A percentile compares a stretch with the other conserved stretches of the same genome.
These are phyloP conservation scores for Eristalis pertinax DNA, from an alignment of 2,888 invertebrate genomes.

Conservation along the genomic window DNA sequence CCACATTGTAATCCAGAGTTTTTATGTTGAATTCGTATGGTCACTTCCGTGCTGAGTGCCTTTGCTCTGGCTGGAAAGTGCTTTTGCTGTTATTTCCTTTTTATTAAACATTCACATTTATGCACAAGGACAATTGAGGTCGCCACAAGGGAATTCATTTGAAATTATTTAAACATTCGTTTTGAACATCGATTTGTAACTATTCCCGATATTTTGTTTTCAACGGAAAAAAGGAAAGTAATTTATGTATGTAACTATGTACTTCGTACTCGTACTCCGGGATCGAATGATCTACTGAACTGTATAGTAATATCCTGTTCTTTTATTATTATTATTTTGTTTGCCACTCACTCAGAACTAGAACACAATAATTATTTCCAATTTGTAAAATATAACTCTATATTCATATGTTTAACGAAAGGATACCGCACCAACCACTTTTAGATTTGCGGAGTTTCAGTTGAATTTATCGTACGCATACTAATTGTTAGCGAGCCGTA, in stretches of 20 bases:
- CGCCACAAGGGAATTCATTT: conserved; percentile 57
- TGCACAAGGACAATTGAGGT: conserved; percentile 47
- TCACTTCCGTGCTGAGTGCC: conserved; percentile 66
- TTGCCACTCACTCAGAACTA: conserved; percentile 23
- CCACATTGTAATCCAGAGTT: conserved; percentile 78
- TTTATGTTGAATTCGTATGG: conserved; percentile 64
- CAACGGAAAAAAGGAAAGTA: conserved; percentile 5
- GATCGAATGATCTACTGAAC: conserved; percentile 24
- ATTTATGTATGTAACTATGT: neutral
- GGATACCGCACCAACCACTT: conserved; percentile 61
- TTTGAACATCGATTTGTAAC: neutral
- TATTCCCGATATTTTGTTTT: conserved; percentile 6
- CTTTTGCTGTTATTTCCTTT: conserved; percentile 61
- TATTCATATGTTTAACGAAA: conserved; percentile 17
- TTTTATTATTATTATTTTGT: conserved; percentile 24
- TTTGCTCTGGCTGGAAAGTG: conserved; percentile 39
- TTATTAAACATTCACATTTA: conserved; percentile 67
- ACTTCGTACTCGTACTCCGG: neutral
- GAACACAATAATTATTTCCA: conserved; percentile 41
- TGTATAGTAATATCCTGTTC: conserved; percentile 32
- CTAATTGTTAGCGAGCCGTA: conserved; percentile 52
- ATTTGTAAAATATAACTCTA: conserved; percentile 27
- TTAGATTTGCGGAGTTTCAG: conserved; percentile 7
- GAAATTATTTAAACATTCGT: conserved; percentile 29
- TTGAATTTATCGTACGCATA: conserved; percentile 45